phyloP scores from a whole-genome alignment of 2,797 vertebrate species.

The Sebastes miniatus region DNA sequence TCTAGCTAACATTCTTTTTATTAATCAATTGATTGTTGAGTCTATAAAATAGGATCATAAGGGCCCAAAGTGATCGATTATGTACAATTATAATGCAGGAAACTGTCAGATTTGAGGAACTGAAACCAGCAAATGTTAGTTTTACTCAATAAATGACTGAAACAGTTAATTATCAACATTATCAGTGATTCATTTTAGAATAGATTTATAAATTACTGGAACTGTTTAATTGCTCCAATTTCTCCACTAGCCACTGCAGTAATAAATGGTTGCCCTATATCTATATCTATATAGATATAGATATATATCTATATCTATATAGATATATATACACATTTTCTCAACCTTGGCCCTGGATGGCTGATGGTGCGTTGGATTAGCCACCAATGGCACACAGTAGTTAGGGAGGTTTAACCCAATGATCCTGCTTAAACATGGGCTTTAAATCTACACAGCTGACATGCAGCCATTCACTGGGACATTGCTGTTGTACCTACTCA shows the following conservation, averaged over 20 bases:
- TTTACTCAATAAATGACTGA: too few species aligned
- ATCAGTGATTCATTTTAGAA: neutral
- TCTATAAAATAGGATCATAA: neutral
- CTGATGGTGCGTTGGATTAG: constrained; percentile 62
- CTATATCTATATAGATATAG: too few species aligned
- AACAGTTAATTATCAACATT: too few species aligned
- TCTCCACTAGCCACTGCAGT: neutral
- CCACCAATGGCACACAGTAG: constrained; percentile 50
- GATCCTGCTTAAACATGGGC: constrained; percentile 69
- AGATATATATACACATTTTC: neutral
- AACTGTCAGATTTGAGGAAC: neutral
- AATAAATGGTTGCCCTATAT: neutral
- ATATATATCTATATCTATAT: too few species aligned
- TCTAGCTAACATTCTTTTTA: neutral
- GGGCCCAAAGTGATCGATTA: neutral
- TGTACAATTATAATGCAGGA: too few species aligned
- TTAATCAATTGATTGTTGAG: neutral
- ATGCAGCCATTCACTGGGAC: constrained; percentile 34
- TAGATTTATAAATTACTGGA: neutral
- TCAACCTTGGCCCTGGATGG: neutral
- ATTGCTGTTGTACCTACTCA: neutral
- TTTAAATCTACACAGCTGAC: constrained; percentile 61
- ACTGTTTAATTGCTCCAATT: neutral
- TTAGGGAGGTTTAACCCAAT: constrained; percentile 68
- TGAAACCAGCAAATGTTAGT: neutral